Percentiles rank a stretch among this genome's conserved stretches.
phyloP scores from a whole-genome alignment of 2,888 invertebrate species.

The Cantharis flavilabris region DNA sequence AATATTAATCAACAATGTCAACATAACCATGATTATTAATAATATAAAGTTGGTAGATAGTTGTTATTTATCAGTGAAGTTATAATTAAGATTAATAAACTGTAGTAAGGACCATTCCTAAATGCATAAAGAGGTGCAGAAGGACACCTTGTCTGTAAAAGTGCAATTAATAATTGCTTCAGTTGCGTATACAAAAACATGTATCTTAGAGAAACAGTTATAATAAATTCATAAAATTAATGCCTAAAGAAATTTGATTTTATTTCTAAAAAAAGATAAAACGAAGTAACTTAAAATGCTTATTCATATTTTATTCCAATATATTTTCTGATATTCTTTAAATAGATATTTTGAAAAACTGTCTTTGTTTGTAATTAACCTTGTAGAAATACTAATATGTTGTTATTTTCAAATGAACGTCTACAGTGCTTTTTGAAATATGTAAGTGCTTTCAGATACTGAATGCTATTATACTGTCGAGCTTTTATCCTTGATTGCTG shows the following conservation, averaged over 20 bases:
- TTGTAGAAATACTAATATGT: neutral
- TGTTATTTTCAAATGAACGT: neutral
- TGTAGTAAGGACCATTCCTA: neutral
- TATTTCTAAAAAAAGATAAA: no score
- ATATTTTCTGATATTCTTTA: no score
- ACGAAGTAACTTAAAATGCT: no score
- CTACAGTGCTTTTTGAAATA: neutral
- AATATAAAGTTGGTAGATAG: neutral
- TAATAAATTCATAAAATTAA: neutral
- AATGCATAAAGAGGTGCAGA: neutral
- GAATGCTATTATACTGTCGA: neutral
- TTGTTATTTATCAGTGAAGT: neutral
- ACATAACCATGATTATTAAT: neutral
- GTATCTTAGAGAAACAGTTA: neutral
- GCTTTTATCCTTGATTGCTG: neutral
- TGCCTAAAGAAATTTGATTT: neutral
- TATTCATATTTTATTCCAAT: no score
- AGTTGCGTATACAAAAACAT: neutral
- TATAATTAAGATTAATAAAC: neutral
- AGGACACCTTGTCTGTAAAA: neutral
- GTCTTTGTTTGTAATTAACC: neutral
- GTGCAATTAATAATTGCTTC: neutral
- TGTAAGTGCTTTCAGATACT: no score
- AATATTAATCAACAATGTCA: neutral
- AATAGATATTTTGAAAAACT: neutral